Conservation (phyloP, 1,140 invertebrate species). For the Dendroctonus ponderosae region DNA sequence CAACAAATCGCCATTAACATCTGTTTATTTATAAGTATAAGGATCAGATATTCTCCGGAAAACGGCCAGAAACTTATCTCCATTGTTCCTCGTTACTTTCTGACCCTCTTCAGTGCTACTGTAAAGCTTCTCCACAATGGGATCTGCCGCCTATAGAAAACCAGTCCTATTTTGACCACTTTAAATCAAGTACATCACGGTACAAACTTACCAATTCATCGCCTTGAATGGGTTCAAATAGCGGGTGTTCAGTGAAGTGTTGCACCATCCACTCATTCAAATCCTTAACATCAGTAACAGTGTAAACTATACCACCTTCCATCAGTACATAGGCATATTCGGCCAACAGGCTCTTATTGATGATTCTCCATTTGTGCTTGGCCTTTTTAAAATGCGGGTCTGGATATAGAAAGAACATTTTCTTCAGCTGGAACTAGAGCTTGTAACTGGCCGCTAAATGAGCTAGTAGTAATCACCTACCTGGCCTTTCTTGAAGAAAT, state of each 20-base stretch:
- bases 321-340: constrained; percentile 95
- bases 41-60: constrained; percentile 72
- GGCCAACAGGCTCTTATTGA: constrained; percentile 86
- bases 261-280: constrained; percentile 95
- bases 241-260: constrained; percentile 88
- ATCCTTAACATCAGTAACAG: constrained; percentile 97
- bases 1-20: too few relatives aligned
- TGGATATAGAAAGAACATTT: constrained; percentile 99
- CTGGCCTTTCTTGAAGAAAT: constrained; percentile 94
- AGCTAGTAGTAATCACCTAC: constrained; percentile 53
- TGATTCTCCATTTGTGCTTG: constrained; percentile 99
- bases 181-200: constrained; percentile 9
- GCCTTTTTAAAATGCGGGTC: constrained; percentile 99
- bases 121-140: constrained; percentile 83
- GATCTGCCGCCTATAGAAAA: constrained; percentile 68
- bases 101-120: constrained; percentile 97
- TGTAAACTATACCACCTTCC: constrained; percentile 86
- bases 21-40: neutral
- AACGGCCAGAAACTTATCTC: constrained; percentile 90
- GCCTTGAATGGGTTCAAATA: constrained; percentile 77
- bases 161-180: neutral
- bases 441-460: too few relatives aligned
- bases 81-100: constrained; percentile 95
- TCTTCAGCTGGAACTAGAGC: constrained; percentile 72
- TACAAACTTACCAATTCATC: constrained; percentile 68